Base-by-base conservation (phyloP, 2,113 vertebrate species). In the Halichoeres trimaculatus region DNA sequence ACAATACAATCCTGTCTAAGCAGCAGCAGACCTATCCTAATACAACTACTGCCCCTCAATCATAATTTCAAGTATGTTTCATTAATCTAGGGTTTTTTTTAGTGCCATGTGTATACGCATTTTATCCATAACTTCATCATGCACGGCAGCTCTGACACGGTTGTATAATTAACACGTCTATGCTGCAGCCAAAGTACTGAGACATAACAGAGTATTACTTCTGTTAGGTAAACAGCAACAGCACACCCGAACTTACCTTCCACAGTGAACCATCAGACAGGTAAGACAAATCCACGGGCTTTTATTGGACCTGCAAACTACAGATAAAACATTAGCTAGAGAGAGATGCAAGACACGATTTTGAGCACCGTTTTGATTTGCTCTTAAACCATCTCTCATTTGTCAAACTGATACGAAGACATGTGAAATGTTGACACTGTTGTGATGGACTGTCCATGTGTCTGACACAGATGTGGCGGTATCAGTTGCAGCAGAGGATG, bases 291-390 rank as follows among this genome's bases (percentile, higher is more conserved):
- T 95, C 98, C 98, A 99, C 0, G 98, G 97, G 70, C 97, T 99
- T 94, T 99, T 99, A 93, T 98, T 99, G 68, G 98, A 99, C 61
- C 97, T 95, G 93, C 98, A 99, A 89, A 96, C 98, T 99, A 80
- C 5, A 84, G 80, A 92, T 66, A 68, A 65, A 81, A 55, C 68
- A 84, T 54, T 55, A 4, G 35, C 1, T 2, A 30, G 14, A 17
- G 11, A 22, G 3, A 14, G 5, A 2, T n/a, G 16, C 2, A 2
- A 8, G 26, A 30, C 45, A 38, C 13, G 1, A 41, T 24, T 40
- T 17, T 24, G 22, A 11, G 2, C 5, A n/a, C 6, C 6, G 17
- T 3, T 1, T 22, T 10, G 24, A 14, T 34, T 47, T 55, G 4
- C 34, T 52, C 20, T 10, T 68, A 7, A 43, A 57, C 5, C 11